These are phyloP conservation scores for Brachynemurus nebulosus DNA, from an alignment of 2,888 invertebrate genomes.

Conservation along the genomic window DNA sequence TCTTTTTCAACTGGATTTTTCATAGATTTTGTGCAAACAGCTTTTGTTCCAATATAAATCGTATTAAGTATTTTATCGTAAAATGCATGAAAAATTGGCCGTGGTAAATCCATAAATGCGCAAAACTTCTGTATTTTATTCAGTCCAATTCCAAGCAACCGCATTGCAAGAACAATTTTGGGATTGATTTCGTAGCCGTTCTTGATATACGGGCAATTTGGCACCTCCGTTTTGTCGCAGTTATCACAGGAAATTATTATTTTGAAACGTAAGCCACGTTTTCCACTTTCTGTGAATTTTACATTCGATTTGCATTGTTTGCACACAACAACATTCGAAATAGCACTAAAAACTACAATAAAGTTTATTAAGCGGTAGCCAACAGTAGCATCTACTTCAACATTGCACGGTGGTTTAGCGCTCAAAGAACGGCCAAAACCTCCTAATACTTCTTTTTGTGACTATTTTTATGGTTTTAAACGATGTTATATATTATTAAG, in stretches of 20 bases:
- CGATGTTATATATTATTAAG: too few relatives aligned
- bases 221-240: neutral
- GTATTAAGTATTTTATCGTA: slow-evolving; percentile 11
- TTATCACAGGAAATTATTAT: neutral
- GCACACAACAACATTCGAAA: neutral
- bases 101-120: slow-evolving; percentile 16
- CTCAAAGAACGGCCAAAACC: too few relatives aligned
- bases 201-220: neutral
- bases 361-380: neutral
- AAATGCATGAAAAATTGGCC: slow-evolving; percentile 7
- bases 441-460: too few relatives aligned
- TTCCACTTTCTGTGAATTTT: neutral
- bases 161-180: slow-evolving; percentile 13
- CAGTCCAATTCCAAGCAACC: slow-evolving; percentile 14
- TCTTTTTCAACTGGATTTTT: neutral
- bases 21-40: slow-evolving; percentile 1
- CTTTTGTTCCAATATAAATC: slow-evolving; percentile 8
- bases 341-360: neutral
- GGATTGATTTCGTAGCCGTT: slow-evolving; percentile 3
- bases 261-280: neutral
- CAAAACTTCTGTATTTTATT: slow-evolving; percentile 13
- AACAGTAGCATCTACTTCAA: too few relatives aligned
- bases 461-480: too few relatives aligned
- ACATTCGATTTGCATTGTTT: neutral
- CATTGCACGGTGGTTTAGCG: too few relatives aligned